Evolutionary conservation across 2,888 invertebrate species (phyloP), one percentile per base, ranked within the genome.

Genomic region (Neocrepidodera transversa): DNA sequence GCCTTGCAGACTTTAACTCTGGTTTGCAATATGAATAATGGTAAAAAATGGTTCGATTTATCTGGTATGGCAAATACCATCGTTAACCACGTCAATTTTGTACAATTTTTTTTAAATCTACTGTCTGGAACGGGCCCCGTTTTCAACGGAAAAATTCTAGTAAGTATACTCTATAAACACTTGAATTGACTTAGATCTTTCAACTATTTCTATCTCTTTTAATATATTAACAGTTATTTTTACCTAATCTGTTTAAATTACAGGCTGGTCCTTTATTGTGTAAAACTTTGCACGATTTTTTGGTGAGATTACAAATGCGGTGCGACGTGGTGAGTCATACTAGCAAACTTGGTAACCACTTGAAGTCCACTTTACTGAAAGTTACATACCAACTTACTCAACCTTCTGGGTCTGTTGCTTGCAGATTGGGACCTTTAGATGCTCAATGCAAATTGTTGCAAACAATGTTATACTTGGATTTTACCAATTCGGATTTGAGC

Each of bases 231-330:
- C 14, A 32, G 13, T 13, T 42, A 16, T 7, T 42, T 20, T 0
- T 10, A 42, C 6, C 43, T 42, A 8, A 11, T 11, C 23, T 13
- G 10, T 10, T 17, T 50, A 16, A 28, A 13, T 30, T 75, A 68
- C 68, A 90, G 90, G 90, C 89, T 68, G 92, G 92, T 5, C 91
- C 91, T 11, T 88, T 89, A 62, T 85, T 90, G 68, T 90, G 89
- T 76, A 87, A 86, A 74, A 86, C 89, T 38, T 80, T 91, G 63
- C 86, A 88, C 71, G 88, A 90, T 71, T 86, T 92, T 68, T 78
- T 91, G 58, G 82, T 87, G 40, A 84, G 90, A 70, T 74, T 90
- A 53, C 84, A 88, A 74, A 86, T 88, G 77, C 84, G 87, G 65
- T 86, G 84, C 73, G 88, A 87, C 71, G 83, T 84, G 26, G 82